Evolutionary conservation across 1,140 invertebrate species (phyloP).

Genomic region (Trichonephila clavipes): DNA sequence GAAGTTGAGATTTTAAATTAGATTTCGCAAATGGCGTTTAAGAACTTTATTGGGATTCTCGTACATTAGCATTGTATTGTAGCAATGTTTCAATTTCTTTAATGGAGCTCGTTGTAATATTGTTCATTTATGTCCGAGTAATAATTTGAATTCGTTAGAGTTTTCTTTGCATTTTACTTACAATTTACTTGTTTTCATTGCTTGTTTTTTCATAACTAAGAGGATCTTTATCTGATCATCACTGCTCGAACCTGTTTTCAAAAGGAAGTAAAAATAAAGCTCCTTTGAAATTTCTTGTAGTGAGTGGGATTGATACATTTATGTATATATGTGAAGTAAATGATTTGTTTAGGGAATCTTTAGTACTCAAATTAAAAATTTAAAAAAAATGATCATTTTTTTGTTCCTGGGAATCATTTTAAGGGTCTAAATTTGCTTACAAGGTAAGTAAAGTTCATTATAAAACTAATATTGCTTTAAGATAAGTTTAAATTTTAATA

Average conservation of each 20-base stretch:
- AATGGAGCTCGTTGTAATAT: background rate
- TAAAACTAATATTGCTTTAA: no score
- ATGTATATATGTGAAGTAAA: background rate
- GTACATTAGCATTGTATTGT: background rate
- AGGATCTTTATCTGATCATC: background rate
- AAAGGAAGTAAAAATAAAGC: no score
- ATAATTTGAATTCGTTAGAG: background rate
- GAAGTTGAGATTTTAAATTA: background rate
- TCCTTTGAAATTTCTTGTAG: background rate
- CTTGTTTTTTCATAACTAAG: background rate
- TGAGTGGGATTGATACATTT: background rate
- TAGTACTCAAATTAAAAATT: background rate
- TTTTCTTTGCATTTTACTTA: background rate
- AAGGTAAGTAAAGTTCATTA: no score
- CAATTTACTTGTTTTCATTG: background rate
- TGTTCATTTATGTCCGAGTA: background rate
- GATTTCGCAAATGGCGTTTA: slow-evolving; percentile 13
- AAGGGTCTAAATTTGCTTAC: no score
- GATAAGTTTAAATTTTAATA: no score
- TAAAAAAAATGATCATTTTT: background rate
- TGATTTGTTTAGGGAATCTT: background rate
- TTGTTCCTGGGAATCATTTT: no score
- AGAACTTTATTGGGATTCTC: background rate
- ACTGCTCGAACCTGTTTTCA: background rate
- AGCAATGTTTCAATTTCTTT: background rate